phyloP scores from a whole-genome alignment of 2,113 vertebrate species.

The Aptenodytes patagonicus region DNA sequence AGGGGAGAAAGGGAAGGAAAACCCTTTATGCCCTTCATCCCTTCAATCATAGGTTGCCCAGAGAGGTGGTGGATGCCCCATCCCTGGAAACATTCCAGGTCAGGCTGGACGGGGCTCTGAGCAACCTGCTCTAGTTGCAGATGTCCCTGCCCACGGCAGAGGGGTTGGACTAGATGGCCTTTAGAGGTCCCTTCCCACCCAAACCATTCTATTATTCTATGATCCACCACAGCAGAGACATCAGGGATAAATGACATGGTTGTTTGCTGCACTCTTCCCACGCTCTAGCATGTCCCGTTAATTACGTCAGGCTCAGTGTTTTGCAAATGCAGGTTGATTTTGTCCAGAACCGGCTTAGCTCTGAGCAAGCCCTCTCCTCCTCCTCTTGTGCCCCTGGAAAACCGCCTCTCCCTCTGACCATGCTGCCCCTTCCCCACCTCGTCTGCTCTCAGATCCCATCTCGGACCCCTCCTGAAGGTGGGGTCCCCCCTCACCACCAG shows the following conservation, averaged over 20 bases:
- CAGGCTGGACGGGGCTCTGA: background rate
- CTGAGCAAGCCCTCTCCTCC: background rate
- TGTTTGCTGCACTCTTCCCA: background rate
- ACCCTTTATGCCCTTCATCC: background rate
- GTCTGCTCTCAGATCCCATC: background rate
- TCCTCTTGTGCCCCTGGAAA: background rate
- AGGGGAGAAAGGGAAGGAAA: background rate
- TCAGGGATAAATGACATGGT: background rate
- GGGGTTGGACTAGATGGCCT: fast-evolving
- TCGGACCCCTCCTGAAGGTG: background rate
- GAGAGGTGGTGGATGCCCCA: background rate
- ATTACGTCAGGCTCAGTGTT: background rate
- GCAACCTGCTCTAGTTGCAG: fast-evolving
- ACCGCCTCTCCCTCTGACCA: background rate
- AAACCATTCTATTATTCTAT: fast-evolving
- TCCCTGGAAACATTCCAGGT: background rate
- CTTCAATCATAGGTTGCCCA: background rate
- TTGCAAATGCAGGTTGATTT: background rate
- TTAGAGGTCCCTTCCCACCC: background rate
- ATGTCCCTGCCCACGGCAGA: background rate
- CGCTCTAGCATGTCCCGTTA: background rate
- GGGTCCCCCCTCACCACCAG: background rate
- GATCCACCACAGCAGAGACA: background rate
- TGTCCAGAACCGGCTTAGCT: background rate
- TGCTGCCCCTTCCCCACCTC: background rate